Evolutionary conservation across 1,140 invertebrate species (phyloP).

Genomic region (Leucophenga varia): DNA sequence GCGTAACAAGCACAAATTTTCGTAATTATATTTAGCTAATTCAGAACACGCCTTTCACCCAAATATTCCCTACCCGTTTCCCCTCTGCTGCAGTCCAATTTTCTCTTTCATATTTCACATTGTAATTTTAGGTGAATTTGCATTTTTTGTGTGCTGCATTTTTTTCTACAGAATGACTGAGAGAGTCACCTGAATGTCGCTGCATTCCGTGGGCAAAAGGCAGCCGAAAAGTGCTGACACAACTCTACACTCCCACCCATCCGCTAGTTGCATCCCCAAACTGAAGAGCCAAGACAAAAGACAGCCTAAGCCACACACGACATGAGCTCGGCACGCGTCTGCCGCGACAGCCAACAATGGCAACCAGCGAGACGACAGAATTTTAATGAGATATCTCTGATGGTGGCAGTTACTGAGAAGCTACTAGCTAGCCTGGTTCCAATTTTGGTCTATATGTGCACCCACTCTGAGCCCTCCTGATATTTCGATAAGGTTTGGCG

Average conservation of each 20-base stretch:
- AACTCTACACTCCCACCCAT: no score
- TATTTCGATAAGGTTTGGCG: no score
- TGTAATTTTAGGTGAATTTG: constrained; percentile 40
- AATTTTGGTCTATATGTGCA: constrained; percentile 25
- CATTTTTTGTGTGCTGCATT: constrained; percentile 29
- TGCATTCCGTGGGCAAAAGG: constrained; percentile 13
- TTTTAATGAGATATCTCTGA: constrained; percentile 46
- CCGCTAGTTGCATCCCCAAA: no score
- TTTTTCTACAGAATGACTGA: constrained; percentile 5
- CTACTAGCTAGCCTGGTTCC: constrained; percentile 18
- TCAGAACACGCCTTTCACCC: no score
- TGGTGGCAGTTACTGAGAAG: constrained; percentile 13
- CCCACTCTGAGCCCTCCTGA: no score
- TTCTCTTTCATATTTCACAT: constrained; percentile 32
- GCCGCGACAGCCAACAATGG: constrained; percentile 14
- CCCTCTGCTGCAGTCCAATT: no score
- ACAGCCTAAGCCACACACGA: no score
- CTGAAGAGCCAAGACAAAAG: no score
- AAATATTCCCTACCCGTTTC: constrained; percentile 15
- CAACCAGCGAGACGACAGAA: constrained; percentile 27
- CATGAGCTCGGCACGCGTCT: constrained; percentile 12
- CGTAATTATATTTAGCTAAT: constrained; percentile 39
- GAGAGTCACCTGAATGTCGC: constrained; percentile 22
- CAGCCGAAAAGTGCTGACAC: constrained; percentile 7
- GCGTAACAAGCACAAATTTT: constrained; percentile 21